Evolutionary conservation across 2,113 vertebrate species (phyloP).

Genomic region (Gymnogyps californianus): DNA sequence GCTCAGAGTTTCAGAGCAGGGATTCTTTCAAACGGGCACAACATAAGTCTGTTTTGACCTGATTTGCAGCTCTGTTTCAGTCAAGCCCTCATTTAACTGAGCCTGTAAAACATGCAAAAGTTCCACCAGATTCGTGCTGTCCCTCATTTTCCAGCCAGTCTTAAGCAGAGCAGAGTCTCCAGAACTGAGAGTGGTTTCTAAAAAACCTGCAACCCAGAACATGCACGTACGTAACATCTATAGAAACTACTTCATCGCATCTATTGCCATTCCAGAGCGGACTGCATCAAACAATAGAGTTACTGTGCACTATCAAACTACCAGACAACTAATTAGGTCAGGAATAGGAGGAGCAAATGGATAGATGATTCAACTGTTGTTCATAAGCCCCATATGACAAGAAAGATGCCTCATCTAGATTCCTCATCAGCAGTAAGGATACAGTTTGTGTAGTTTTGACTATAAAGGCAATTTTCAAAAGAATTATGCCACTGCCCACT

Average conservation of each 20-base stretch:
- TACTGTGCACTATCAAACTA: conserved; percentile 41
- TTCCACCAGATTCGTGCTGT: neutral
- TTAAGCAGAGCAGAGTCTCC: neutral
- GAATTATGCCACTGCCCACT: neutral
- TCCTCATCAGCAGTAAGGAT: neutral
- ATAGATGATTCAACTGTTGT: conserved; percentile 37
- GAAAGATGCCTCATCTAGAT: conserved; percentile 26
- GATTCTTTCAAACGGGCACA: neutral
- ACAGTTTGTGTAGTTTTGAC: neutral
- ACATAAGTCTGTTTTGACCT: conserved; percentile 25
- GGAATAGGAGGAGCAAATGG: conserved; percentile 5
- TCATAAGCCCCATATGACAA: conserved; percentile 12
- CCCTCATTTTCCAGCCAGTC: neutral
- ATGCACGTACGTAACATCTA: neutral
- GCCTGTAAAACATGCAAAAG: neutral
- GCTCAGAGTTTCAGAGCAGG: neutral
- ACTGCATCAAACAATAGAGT: conserved; percentile 37
- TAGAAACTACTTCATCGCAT: neutral
- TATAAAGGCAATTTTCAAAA: neutral
- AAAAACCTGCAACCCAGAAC: neutral
- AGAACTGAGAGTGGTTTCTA: neutral
- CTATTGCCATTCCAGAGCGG: neutral
- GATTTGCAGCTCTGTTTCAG: conserved; percentile 9
- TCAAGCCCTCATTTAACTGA: conserved; percentile 24
- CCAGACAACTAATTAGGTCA: conserved; percentile 29